phyloP scores from a whole-genome alignment of 1,140 invertebrate species.

The Pygmarrhopalites habei region DNA sequence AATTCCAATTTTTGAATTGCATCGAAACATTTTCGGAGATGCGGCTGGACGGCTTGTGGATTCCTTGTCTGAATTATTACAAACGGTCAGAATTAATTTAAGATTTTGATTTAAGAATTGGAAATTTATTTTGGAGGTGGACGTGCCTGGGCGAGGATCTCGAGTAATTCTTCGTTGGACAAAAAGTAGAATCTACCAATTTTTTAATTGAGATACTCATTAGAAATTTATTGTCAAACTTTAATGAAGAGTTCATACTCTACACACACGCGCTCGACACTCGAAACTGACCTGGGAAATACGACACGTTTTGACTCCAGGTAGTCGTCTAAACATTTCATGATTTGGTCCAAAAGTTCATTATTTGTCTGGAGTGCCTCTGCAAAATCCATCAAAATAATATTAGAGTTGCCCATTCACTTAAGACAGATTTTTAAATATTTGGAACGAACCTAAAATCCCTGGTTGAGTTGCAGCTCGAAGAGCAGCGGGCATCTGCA shows the following conservation, averaged over 20 bases:
- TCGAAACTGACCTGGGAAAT: conserved; percentile 76
- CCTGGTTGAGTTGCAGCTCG: conserved; percentile 57
- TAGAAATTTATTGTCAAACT: no score
- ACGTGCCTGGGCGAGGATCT: no score
- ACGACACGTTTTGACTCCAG: conserved; percentile 80
- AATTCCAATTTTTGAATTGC: conserved; percentile 73
- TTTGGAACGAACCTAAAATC: no score
- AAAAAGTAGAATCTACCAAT: conserved; percentile 56
- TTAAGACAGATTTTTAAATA: no score
- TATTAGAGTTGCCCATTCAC: no score
- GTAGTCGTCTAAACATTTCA: conserved; percentile 73
- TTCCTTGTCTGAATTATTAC: conserved; percentile 45
- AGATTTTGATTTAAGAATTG: no score
- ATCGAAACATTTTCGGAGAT: conserved; percentile 84
- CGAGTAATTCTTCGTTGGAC: conserved; percentile 93
- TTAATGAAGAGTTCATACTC: no score
- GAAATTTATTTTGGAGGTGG: no score
- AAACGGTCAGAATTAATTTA: conserved; percentile 66
- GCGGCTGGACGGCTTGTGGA: conserved; percentile 77
- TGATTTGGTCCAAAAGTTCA: conserved; percentile 65
- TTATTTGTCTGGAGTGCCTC: conserved; percentile 68
- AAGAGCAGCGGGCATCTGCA: conserved; percentile 61
- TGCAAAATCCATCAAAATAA: no score
- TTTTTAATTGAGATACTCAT: no score
- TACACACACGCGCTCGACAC: no score